Base-by-base conservation (phyloP, 2,888 invertebrate genomes). In the Netelia virgata region DNA sequence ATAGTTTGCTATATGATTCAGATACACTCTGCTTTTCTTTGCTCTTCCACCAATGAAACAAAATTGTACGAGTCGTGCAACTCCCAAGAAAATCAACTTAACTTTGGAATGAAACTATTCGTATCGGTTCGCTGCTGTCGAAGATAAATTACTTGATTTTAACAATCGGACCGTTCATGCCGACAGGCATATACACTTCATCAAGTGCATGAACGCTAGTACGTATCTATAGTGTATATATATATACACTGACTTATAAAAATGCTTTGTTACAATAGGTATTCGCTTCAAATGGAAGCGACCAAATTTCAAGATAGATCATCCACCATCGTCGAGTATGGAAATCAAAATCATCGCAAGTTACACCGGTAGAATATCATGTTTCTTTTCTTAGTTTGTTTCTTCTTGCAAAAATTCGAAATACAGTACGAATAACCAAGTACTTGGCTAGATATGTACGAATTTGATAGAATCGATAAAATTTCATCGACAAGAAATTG, bases 211-310 rank as follows among this genome's bases (percentile, higher is more conserved):
- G 59, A 43, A 69, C 43, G 69, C 16, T 79, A 43, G 11, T 36
- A 36, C 36, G 36, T 36, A 36, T 36, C 5, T 36, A 36, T 36
- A 36, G 36, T 43, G 36, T 61, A 61, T 63, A 47, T 10, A 10
- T 73, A 61, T 47, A 47, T 61, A 43, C 69, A 63, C 53, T 64
- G 70, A 43, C 70, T 75, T 75, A 59, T 36, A 79, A 80, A 83
- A 79, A 79, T 75, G 75, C 75, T 79, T 75, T 61, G 18, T 75
- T 74, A 74, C 36, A 14, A 57, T 79, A 79, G 63, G 55, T 64
- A 55, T 83, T 53, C 47, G 57, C 14, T 68, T 43, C 36, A 16
- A 79, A 72, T 75, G 59, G 23, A 66, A 36, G n/a, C 70, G 59
- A 72, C 50, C 53, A 11, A 41, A 59, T 59, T 66, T 20, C 47